Evolutionary conservation across 2,113 vertebrate species (phyloP).

Genomic region (Rousettus leschenaultii): DNA sequence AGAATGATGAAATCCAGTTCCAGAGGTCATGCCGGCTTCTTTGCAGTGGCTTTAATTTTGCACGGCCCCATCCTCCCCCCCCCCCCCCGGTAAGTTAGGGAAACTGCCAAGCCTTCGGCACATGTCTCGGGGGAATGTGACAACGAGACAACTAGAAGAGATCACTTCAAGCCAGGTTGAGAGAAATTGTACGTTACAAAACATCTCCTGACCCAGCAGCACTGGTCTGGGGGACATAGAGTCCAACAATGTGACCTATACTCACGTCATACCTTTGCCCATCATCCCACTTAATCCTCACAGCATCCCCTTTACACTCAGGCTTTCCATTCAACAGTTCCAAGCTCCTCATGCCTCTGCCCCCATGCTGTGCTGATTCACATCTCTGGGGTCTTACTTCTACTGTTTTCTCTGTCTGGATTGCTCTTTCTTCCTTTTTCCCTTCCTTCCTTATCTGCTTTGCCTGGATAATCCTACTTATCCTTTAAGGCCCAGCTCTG

Average conservation of each 20-base stretch:
- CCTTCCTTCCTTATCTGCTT: background rate
- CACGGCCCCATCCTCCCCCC: background rate
- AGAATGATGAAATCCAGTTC: constrained; percentile 62
- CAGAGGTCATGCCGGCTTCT: constrained; percentile 61
- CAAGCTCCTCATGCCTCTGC: background rate
- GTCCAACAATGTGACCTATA: background rate
- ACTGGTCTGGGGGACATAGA: background rate
- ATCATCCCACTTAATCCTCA: background rate
- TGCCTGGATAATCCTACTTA: background rate
- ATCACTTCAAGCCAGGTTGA: constrained; percentile 5
- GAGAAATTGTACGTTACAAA: background rate
- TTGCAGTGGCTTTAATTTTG: constrained; percentile 55
- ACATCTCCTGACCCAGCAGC: constrained; percentile 4
- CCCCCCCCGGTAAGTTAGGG: background rate
- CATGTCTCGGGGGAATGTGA: background rate
- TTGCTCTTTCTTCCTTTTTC: background rate
- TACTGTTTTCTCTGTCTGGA: background rate
- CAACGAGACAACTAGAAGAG: constrained; percentile 12
- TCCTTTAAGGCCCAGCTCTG: background rate
- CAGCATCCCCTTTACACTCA: background rate
- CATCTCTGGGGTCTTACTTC: background rate
- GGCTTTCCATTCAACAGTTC: background rate
- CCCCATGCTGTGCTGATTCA: background rate
- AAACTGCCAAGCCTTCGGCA: constrained; percentile 55
- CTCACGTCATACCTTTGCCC: background rate